phyloP scores from a whole-genome alignment of 2,888 invertebrate genomes.

The Cantharis rustica region DNA sequence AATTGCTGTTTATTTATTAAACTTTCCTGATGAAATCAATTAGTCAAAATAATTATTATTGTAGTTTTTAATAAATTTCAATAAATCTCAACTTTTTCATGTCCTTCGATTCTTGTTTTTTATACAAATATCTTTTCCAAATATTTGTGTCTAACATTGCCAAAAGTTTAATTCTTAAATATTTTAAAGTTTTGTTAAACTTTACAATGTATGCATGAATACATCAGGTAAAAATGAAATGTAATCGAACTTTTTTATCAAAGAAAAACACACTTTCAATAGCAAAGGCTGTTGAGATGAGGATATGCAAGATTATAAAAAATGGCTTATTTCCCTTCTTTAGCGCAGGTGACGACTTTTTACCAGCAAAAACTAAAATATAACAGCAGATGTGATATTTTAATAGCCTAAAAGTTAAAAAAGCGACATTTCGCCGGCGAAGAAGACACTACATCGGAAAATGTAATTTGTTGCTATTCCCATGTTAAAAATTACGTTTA shows the following conservation, averaged over 20 bases:
- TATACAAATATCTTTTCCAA: too few species aligned
- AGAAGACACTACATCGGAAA: background rate
- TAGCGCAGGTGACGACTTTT: background rate
- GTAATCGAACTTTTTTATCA: background rate
- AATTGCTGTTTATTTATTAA: too few species aligned
- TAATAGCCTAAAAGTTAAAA: background rate
- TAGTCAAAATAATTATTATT: too few species aligned
- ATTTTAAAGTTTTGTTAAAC: too few species aligned
- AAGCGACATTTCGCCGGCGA: background rate
- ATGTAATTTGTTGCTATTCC: background rate
- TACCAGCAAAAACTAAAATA: background rate
- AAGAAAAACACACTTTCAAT: background rate
- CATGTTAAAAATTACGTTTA: background rate
- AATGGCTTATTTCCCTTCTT: background rate
- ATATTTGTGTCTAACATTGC: too few species aligned
- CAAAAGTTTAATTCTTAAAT: too few species aligned
- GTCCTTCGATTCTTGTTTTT: too few species aligned
- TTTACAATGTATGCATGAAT: background rate
- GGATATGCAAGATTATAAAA: background rate
- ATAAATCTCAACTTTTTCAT: too few species aligned
- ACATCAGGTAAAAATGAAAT: background rate
- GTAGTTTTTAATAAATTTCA: too few species aligned
- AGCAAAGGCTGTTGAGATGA: background rate
- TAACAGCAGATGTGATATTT: background rate
- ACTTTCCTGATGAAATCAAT: too few species aligned